These are phyloP conservation scores for Squalus acanthias DNA, from an alignment of 2,797 vertebrate species.

Conservation along the genomic window DNA sequence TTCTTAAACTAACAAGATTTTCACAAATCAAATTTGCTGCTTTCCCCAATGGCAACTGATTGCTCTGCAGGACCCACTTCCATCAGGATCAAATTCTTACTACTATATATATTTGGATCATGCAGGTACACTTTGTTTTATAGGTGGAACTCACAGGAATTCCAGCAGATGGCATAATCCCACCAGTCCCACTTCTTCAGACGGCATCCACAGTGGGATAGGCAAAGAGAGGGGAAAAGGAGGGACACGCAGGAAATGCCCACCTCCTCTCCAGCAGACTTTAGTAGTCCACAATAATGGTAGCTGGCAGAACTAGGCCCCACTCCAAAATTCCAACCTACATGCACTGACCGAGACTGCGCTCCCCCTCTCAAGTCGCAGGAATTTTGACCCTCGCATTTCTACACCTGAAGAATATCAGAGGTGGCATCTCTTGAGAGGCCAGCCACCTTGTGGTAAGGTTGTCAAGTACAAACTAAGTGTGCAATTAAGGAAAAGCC, in stretches of 20 bases:
- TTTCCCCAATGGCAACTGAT: too few species aligned
- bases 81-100: too few species aligned
- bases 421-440: neutral
- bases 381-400: neutral
- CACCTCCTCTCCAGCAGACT: neutral
- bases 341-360: neutral
- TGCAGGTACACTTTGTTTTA: too few species aligned
- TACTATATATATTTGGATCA: too few species aligned
- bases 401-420: neutral
- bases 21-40: too few species aligned
- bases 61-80: too few species aligned
- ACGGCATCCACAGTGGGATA: neutral
- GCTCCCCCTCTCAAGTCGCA: neutral
- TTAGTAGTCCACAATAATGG: neutral
- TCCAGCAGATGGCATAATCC: too few species aligned
- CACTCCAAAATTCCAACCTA: neutral
- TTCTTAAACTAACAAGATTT: too few species aligned
- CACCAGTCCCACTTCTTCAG: neutral
- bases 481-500: neutral
- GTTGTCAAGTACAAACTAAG: neutral
- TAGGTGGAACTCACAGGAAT: too few species aligned
- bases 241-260: neutral
- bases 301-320: too few species aligned
- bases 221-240: neutral
- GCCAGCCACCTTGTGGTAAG: neutral